phyloP scores from a whole-genome alignment of 2,888 invertebrate genomes.

The Ellobium chinense region DNA sequence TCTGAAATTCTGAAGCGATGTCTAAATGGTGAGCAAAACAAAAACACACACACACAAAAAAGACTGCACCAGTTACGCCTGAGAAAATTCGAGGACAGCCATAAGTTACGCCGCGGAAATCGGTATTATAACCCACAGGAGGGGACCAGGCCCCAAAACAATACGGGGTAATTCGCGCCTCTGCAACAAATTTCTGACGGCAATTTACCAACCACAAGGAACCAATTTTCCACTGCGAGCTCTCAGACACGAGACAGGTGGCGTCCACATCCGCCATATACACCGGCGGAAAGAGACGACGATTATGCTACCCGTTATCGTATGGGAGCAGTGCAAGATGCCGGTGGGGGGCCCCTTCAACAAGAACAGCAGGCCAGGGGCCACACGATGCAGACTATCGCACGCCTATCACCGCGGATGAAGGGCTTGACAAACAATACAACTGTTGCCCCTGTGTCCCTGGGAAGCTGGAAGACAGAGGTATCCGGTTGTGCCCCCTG shows the following conservation, averaged over 20 bases:
- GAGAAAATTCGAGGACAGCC: too few relatives aligned
- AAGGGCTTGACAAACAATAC: constrained; percentile 15
- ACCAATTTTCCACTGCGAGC: too few relatives aligned
- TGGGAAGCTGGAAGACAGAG: not conserved
- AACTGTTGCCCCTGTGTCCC: not conserved
- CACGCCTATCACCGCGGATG: not conserved
- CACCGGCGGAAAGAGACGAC: not conserved
- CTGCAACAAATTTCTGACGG: too few relatives aligned
- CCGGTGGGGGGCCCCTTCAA: constrained; percentile 3
- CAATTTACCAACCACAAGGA: too few relatives aligned
- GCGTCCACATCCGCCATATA: not conserved
- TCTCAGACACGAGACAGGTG: not conserved
- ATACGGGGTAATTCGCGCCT: too few relatives aligned
- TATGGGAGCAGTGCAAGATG: not conserved
- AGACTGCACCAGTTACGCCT: too few relatives aligned
- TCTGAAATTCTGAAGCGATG: too few relatives aligned
- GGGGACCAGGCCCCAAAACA: too few relatives aligned
- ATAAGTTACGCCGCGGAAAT: too few relatives aligned
- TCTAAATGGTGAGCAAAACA: too few relatives aligned
- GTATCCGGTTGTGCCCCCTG: constrained; percentile 14
- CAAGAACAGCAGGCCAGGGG: not conserved
- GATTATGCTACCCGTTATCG: not conserved
- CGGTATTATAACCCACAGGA: too few relatives aligned
- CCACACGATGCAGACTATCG: not conserved
- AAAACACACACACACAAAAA: too few relatives aligned